Percentiles rank a stretch among this genome's conserved stretches.
Conservation (phyloP, 2,113 vertebrate species). For the Saccopteryx bilineata region DNA sequence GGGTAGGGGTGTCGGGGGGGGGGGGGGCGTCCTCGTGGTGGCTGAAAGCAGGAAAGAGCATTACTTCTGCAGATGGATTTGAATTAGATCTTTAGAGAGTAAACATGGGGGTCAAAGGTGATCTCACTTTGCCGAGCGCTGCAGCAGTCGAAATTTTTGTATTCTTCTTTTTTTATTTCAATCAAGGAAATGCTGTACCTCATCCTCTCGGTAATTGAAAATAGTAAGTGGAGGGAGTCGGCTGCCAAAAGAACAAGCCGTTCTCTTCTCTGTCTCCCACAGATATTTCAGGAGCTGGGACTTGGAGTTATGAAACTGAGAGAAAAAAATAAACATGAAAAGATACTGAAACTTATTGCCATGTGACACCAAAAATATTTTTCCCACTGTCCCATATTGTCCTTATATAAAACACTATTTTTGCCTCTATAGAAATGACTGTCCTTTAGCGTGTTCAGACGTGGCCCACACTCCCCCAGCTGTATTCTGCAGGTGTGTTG, state of each 20-base stretch:
- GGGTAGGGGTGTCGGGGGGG: no score
- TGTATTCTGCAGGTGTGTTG: background rate
- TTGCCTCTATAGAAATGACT: slow-evolving; percentile 60
- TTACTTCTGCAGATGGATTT: slow-evolving; percentile 76
- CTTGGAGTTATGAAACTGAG: slow-evolving; percentile 74
- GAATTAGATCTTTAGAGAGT: slow-evolving; percentile 81
- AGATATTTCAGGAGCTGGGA: slow-evolving; percentile 71
- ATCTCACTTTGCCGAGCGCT: slow-evolving; percentile 19
- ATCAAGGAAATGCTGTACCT: slow-evolving; percentile 56
- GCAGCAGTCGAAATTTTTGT: slow-evolving; percentile 23
- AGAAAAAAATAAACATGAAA: slow-evolving; percentile 76
- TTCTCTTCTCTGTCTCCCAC: slow-evolving; percentile 70
- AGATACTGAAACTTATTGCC: slow-evolving; percentile 77
- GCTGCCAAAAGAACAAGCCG: slow-evolving; percentile 76
- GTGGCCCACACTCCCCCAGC: background rate
- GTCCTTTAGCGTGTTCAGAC: background rate
- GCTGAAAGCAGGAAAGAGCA: slow-evolving; percentile 75
- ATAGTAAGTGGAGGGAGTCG: slow-evolving; percentile 70
- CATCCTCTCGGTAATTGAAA: slow-evolving; percentile 64
- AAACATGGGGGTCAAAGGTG: slow-evolving; percentile 71
- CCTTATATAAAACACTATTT: slow-evolving; percentile 80
- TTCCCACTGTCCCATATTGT: slow-evolving; percentile 75
- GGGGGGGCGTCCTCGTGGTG: slow-evolving; percentile 58
- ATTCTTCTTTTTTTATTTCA: slow-evolving; percentile 65
- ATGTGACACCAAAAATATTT: slow-evolving; percentile 65